Evolutionary conservation across 2,113 vertebrate genomes (phyloP), one percentile per base, ranked within the genome.

Genomic region (Gymnarchus niloticus): DNA sequence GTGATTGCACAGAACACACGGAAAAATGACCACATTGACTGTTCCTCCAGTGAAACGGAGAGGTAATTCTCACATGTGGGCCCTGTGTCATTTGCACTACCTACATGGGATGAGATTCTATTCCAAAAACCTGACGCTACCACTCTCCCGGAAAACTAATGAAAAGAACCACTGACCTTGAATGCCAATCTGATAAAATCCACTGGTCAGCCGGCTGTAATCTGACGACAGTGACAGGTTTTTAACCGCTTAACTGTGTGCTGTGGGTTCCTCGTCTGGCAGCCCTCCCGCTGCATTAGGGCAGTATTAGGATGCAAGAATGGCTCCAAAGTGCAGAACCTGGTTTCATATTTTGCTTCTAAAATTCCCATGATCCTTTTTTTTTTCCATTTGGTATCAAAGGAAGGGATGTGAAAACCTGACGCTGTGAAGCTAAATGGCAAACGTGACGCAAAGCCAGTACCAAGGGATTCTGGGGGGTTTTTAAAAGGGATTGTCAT

Each of bases 151-250:
- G 28, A 44, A 84, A 73, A 52, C 46, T 37, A 17, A 12, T 81
- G 89, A 90, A 90, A 87, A 82, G 41, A 85, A 83, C 85, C 89
- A 81, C 28, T 65, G 61, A 65, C 61, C 61, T 65, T 65, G n/a
- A 65, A 33, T 65, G 10, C 12, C 61, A 65, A 65, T 37, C 61
- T 28, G 33, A 33, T n/a, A 65, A 65, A 65, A 65, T 65, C 3
- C 33, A 65, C 25, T 25, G 33, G 25, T 14, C 17, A 14, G 8
- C 10, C 12, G 21, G 6, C 44, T 0, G 21, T 81, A 51, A 28
- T 19, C 4, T 81, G 14, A 25, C 10, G 9, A 51, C n/a, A 81
- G 48, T n/a, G 25, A 46, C 6, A 6, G 23, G 4, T 25, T 54
- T 54, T 28, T 33, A 52, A 21, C 51, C 9, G 56, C 23, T 33